Base-by-base conservation (phyloP, 92 coral and sea anemone genomes). In the Zoanthus solanderi region DNA sequence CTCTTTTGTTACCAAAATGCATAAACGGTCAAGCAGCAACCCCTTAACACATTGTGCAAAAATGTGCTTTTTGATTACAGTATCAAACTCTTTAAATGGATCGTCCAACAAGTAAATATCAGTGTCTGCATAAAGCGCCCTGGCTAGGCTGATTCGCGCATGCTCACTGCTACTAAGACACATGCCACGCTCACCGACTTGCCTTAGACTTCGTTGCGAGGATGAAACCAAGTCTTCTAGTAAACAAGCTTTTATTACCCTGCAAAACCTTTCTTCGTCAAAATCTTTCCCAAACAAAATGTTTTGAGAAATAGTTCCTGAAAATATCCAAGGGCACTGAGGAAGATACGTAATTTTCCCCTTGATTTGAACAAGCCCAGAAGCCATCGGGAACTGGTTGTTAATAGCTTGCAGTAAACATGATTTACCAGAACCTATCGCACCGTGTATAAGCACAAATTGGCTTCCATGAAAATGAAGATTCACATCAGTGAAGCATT, bases 41-140 rank as follows among this genome's bases (percentile, higher is more conserved):
- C 75, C 75, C 53, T 66, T 30, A 37, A 81, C 13, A 52, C 85
- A 81, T 23, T 28, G 65, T 16, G 52, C 74, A 81, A 81, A 81
- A 29, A 81, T 47, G 29, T 46, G 57, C 14, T 57, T 14, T 28
- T 58, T 29, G 6, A 75, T 63, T 16, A 68, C 29, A 3, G 57
- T 2, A 47, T 81, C 85, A 81, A 81, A 48, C 61, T 67, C 76
- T 11, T 61, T 66, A 7, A 81, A 31, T 28, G 85, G 75, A 60
- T 81, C 85, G 71, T 81, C 85, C 61, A 81, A 81, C 85, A 81
- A 67, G 47, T 81, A 81, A 16, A 81, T 66, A 45, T 81, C 75
- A 29, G 85, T 73, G 60, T 65, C 58, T 0, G 85, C 60, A 48
- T 81, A 81, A 12, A 81, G 57, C 32, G 85, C 85, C 42, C 85